phyloP scores from a whole-genome alignment of 2,113 vertebrate genomes.

The Tupaia tana region DNA sequence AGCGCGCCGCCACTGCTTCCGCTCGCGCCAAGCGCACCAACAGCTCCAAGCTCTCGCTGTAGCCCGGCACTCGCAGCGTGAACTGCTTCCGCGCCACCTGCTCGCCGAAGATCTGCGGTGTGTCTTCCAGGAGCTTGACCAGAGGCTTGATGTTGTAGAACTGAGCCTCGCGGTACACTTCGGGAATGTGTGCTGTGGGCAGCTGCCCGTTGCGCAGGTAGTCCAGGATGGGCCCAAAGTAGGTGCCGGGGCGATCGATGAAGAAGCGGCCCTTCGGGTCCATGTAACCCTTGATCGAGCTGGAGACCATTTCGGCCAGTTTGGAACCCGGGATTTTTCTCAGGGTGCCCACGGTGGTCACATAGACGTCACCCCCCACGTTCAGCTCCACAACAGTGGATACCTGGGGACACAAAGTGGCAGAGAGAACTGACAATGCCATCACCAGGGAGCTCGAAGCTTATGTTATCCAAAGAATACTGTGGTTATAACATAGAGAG shows the following conservation, averaged over 20 bases:
- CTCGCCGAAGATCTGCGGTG: constrained; percentile 93
- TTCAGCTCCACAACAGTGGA: constrained; percentile 91
- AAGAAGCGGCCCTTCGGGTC: constrained; percentile 91
- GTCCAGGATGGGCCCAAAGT: constrained; percentile 92
- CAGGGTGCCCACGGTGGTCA: constrained; percentile 89
- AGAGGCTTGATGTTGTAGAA: constrained; percentile 92
- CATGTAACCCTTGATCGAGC: constrained; percentile 77
- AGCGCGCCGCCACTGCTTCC: constrained; percentile 90
- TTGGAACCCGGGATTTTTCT: constrained; percentile 90
- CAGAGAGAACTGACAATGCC: not conserved
- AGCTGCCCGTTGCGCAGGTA: constrained; percentile 91
- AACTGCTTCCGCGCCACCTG: constrained; percentile 94
- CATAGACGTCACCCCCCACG: constrained; percentile 91
- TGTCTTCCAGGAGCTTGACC: constrained; percentile 92
- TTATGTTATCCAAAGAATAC: constrained; percentile 17
- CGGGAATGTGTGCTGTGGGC: constrained; percentile 87
- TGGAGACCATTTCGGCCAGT: constrained; percentile 90
- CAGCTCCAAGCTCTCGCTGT: constrained; percentile 95
- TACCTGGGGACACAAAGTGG: constrained; percentile 76
- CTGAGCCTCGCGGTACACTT: constrained; percentile 92
- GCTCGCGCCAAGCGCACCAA: constrained; percentile 93
- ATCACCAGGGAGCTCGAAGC: not conserved
- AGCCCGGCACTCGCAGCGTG: constrained; percentile 91
- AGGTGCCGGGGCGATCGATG: constrained; percentile 91
- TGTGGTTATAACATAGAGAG: not conserved